Evolutionary conservation across 2,113 vertebrate species (phyloP).

Genomic region (western clawed frog (Xenopus tropicalis)): DNA sequence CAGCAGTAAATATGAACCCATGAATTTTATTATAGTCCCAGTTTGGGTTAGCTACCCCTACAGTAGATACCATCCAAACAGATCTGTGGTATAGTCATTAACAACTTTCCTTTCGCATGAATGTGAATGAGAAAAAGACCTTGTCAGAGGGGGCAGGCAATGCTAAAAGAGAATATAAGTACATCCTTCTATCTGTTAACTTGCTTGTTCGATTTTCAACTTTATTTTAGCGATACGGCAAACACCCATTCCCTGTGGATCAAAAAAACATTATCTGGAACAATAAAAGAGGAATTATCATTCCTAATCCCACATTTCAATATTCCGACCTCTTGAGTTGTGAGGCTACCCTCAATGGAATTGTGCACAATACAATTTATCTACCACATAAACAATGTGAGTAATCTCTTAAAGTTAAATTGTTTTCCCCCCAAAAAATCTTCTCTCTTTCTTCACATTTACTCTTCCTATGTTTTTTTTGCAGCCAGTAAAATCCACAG

Average conservation of each 20-base stretch:
- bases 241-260: constrained; percentile 63
- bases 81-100: too few species aligned
- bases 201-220: too few species aligned
- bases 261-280: constrained; percentile 84
- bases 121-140: too few species aligned
- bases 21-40: too few species aligned
- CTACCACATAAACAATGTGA: constrained; percentile 77
- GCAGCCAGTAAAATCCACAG: constrained; percentile 80
- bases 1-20: too few species aligned
- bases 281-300: constrained; percentile 80
- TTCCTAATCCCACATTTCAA: constrained; percentile 73
- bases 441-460: neutral
- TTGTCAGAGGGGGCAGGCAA: too few species aligned
- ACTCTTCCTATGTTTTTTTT: neutral
- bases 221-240: neutral
- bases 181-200: too few species aligned
- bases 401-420: constrained; percentile 24
- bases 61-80: too few species aligned
- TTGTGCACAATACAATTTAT: constrained; percentile 67
- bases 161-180: too few species aligned
- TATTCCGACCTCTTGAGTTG: constrained; percentile 84
- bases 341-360: constrained; percentile 63
- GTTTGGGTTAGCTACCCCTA: too few species aligned
- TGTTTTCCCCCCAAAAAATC: too few species aligned
- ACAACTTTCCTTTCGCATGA: too few species aligned